Base-by-base conservation (phyloP, 1,140 invertebrate species). In the Zaprionus capensis region DNA sequence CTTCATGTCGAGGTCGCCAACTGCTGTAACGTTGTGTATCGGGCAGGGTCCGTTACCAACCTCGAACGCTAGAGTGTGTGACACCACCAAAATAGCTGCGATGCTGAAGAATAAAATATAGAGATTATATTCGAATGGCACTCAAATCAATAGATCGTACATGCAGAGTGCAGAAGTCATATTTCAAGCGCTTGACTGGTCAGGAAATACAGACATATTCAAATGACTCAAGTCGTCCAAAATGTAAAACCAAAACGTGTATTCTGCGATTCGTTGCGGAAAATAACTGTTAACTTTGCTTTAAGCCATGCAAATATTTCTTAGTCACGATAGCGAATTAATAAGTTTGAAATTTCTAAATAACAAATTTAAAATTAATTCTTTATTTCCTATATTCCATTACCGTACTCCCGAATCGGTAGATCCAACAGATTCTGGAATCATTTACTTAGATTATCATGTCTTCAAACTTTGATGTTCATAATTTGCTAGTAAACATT, bases 1-100 rank as follows among this genome's bases (percentile, higher is more conserved):
- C 1, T 46, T 1, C 53, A 85, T 79, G 5, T 85, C 11, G 0
- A 85, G 56, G 11, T 74, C 22, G 1, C n/a, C 49, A n/a, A 79
- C 3, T 6, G 75, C 55, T 5, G 75, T 79, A 44, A 85, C 44
- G n/a, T 81, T 85, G 4, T 26, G 4, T 0, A 1, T 0, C 0
- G 62, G 65, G 46, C 82, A 85, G 5, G 53, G 2, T 4, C 66
- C 68, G 2, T 24, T 28, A 4, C 14, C 15, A 4, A 53, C 11
- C 20, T 9, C 9, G 1, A 71, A n/a, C 1, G 67, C 49, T 15
- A 22, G 11, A 2, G 53, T 12, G 17, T 12, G 17, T 1, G 44
- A 11, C 31, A 69, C 20, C 5, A 83, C 0, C 1, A 36, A 22
- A 1, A 80, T 11, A 2, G 62, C 4, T 1, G 26, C 14, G 26